A percentile compares a stretch with the other conserved stretches of the same genome.
phyloP scores from a whole-genome alignment of 1,140 invertebrate genomes.

The Conus betulinus region DNA sequence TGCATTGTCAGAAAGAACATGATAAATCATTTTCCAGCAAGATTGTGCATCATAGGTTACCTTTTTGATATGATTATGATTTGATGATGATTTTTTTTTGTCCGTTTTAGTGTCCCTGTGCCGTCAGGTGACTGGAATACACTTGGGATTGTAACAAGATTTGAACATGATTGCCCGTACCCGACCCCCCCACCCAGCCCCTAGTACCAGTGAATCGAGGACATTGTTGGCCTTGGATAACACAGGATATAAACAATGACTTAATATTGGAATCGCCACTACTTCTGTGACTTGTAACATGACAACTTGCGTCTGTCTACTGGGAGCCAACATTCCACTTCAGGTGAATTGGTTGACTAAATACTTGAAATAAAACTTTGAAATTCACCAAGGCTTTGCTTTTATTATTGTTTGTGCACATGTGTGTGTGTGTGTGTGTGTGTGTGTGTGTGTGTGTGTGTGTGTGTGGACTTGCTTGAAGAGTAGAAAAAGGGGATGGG shows the following conservation, averaged over 20 bases:
- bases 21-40: no score
- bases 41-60: no score
- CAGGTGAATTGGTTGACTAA: neutral
- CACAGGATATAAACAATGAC: neutral
- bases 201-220: neutral
- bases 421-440: neutral
- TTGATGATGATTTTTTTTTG: no score
- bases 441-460: neutral
- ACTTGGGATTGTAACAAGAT: neutral
- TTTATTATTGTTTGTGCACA: neutral
- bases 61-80: no score
- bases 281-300: neutral
- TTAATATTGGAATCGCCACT: neutral
- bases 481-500: neutral
- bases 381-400: neutral
- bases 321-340: constrained; percentile 12
- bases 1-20: no score
- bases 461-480: neutral
- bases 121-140: no score
- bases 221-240: neutral
- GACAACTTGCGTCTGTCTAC: neutral
- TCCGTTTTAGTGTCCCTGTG: no score
- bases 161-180: neutral
- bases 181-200: no score
- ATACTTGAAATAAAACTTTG: neutral